phyloP scores from a whole-genome alignment of 2,797 vertebrate species.

The Coregonus suidteri region DNA sequence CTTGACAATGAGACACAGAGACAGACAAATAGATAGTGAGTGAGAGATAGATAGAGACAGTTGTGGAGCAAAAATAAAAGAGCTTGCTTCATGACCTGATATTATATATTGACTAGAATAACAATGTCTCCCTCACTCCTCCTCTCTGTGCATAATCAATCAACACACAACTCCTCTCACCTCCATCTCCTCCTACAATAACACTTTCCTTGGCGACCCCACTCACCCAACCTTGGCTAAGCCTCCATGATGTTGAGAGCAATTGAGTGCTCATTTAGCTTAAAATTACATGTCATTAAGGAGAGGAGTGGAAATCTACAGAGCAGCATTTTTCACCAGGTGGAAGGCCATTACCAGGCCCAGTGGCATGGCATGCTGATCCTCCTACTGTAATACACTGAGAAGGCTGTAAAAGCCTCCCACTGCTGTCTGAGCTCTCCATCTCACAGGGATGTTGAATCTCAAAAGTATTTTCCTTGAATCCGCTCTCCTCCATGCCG shows the following conservation, averaged over 20 bases:
- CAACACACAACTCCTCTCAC: not conserved
- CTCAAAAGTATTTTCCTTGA: not conserved
- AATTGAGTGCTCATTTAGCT: constrained; percentile 62
- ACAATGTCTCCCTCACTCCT: too few species aligned
- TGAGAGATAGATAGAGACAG: too few species aligned
- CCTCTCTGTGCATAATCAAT: too few species aligned
- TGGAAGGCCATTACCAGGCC: constrained; percentile 59
- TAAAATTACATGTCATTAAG: constrained; percentile 65
- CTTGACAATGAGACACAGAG: too few species aligned
- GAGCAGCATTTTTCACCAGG: constrained; percentile 48
- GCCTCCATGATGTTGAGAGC: constrained; percentile 52
- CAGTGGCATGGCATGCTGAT: constrained; percentile 50
- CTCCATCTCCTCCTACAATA: not conserved
- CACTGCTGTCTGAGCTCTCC: not conserved
- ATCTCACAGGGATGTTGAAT: not conserved
- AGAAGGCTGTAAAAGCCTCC: constrained; percentile 48
- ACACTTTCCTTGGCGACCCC: constrained; percentile 18
- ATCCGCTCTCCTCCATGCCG: not conserved
- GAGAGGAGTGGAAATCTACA: constrained; percentile 22
- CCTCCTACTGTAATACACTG: constrained; percentile 61
- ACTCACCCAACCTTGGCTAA: constrained; percentile 20
- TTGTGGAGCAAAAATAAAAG: too few species aligned
- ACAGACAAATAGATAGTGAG: too few species aligned
- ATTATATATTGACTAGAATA: too few species aligned
- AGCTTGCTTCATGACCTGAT: too few species aligned